Conservation (phyloP, 2,113 vertebrate species). For the Stegostoma tigrinum region DNA sequence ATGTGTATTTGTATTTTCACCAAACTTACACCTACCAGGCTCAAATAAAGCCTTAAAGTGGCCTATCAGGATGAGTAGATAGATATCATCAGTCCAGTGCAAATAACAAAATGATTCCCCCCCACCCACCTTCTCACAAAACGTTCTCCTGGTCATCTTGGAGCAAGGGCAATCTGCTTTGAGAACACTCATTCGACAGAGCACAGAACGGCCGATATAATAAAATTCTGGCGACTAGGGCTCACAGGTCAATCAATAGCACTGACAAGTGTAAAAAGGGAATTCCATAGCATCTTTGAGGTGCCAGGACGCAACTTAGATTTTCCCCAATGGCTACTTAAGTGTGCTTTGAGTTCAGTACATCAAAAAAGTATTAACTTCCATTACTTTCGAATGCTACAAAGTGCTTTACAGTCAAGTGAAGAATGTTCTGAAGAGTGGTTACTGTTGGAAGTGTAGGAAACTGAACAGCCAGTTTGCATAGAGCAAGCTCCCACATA, state of each 20-base stretch:
- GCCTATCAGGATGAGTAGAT: background rate
- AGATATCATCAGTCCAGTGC: background rate
- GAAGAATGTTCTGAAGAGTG: background rate
- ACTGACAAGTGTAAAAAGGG: background rate
- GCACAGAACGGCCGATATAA: too few relatives aligned
- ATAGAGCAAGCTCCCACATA: background rate
- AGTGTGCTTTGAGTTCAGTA: background rate
- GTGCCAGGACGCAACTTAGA: background rate
- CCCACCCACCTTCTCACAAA: too few relatives aligned
- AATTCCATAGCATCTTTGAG: background rate
- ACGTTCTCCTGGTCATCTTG: background rate
- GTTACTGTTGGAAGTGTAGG: background rate
- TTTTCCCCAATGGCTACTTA: background rate
- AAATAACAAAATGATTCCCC: too few relatives aligned
- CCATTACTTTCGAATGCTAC: background rate
- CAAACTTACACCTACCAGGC: background rate
- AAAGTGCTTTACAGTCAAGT: background rate
- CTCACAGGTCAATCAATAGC: background rate
- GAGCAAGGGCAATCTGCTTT: background rate
- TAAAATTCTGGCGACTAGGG: background rate
- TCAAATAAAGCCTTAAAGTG: background rate
- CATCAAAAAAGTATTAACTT: background rate
- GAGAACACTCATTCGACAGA: background rate
- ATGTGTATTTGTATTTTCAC: background rate
- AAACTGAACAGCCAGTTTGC: background rate